phyloP scores from a whole-genome alignment of 1,140 invertebrate species.

The Drosophila bipectinata region DNA sequence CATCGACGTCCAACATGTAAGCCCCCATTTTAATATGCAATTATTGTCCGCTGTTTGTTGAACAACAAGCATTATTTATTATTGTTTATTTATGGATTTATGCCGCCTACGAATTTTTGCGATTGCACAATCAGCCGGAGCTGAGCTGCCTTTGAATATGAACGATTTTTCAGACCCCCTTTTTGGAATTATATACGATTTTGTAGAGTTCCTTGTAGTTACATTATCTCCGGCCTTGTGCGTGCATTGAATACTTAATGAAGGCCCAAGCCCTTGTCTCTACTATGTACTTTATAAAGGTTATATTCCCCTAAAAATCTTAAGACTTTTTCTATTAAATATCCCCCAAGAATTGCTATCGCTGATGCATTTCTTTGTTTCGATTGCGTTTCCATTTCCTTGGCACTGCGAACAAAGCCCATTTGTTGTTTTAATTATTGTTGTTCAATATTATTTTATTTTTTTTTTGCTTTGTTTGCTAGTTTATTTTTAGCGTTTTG shows the following conservation, averaged over 20 bases:
- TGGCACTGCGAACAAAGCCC: slow-evolving; percentile 36
- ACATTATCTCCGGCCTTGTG: slow-evolving; percentile 42
- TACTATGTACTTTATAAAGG: slow-evolving; percentile 8
- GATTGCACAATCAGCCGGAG: slow-evolving; percentile 71
- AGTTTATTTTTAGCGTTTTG: slow-evolving; percentile 76
- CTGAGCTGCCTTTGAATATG: slow-evolving; percentile 47
- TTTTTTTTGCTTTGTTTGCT: slow-evolving; percentile 40
- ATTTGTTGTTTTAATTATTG: slow-evolving; percentile 14
- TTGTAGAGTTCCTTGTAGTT: neutral
- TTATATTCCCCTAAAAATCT: neutral
- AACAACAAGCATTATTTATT: slow-evolving; percentile 59
- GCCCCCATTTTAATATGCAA: slow-evolving; percentile 69
- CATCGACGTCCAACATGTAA: slow-evolving; percentile 41
- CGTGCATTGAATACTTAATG: slow-evolving; percentile 69
- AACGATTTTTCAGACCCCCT: slow-evolving; percentile 5
- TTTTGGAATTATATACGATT: neutral
- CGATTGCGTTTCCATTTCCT: slow-evolving; percentile 15
- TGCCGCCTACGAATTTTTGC: slow-evolving; percentile 63
- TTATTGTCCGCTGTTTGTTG: slow-evolving; percentile 61
- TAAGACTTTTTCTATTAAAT: neutral
- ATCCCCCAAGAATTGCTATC: too few relatives aligned
- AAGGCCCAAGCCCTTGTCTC: slow-evolving; percentile 33
- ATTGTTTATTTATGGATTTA: slow-evolving; percentile 74
- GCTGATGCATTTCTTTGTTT: slow-evolving; percentile 15
- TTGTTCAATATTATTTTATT: slow-evolving; percentile 11